Conservation (phyloP, 2,797 vertebrate genomes). For the Trichosurus vulpecula region DNA sequence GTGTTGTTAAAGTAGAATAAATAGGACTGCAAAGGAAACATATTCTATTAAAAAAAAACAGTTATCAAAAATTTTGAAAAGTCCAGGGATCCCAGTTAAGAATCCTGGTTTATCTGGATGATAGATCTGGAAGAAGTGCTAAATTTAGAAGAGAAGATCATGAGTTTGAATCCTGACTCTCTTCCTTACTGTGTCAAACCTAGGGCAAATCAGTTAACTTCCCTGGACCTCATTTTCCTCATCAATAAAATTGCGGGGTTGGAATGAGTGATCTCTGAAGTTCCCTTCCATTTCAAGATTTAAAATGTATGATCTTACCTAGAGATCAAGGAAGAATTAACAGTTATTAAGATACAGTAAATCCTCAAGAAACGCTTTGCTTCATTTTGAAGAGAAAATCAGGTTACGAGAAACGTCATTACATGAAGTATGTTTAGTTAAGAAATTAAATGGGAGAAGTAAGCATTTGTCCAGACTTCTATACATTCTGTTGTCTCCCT, state of each 20-base stretch:
- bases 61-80: neutral
- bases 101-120: too few relatives aligned
- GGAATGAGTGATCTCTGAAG: neutral
- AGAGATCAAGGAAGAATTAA: slow-evolving; percentile 29
- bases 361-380: neutral
- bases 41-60: neutral
- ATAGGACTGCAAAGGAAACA: neutral
- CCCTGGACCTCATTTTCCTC: neutral
- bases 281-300: neutral
- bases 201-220: neutral
- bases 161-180: neutral
- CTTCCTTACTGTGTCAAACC: neutral
- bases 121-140: neutral
- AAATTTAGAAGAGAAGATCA: neutral
- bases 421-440: neutral
- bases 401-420: neutral
- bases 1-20: neutral
- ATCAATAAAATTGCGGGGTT: neutral
- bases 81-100: neutral
- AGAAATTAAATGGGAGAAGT: neutral
- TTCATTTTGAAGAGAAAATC: neutral
- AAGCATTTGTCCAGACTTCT: neutral
- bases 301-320: neutral
- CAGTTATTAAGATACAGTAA: neutral
- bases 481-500: too few relatives aligned